Base-by-base conservation (phyloP, 1,140 invertebrate genomes). In the Hydropsyche tenuis region DNA sequence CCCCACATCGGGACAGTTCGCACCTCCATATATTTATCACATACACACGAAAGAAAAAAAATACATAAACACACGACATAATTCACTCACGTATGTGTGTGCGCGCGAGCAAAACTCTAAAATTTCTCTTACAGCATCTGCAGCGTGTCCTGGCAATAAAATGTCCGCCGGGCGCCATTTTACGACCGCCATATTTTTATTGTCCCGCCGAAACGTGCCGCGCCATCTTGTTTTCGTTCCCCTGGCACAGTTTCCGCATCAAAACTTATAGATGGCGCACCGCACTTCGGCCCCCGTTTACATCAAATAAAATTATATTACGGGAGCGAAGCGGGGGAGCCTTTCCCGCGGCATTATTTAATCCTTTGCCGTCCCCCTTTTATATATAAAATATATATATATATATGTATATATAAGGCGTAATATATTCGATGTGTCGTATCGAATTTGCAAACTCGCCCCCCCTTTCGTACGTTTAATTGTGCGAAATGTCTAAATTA, bases 161-260 rank as follows among this genome's bases (percentile, higher is more conserved):
- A 70, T 70, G 68, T 70, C 68, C 48, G 68, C 68, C 68, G 51
- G 48, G 68, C 68, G 68, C 68, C 68, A 70, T 70, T 70, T 70
- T 70, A 70, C 48, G 68, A 70, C 68, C 68, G 48, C 68, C 68
- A 70, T 70, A 70, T 70, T 70, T 70, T 70, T 70, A 70, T 70
- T 70, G 68, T 70, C 68, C 51, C 68, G 68, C 68, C 68, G 68
- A 70, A 70, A 70, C 68, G 51, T 60, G 51, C 46, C 45, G 46
- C 68, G 68, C 68, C 68, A 70, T 70, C 51, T 70, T 70, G 68
- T 70, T 70, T 70, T 70, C 45, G 48, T n/a, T 70, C 68, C 25
- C 51, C 46, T 42, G 68, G 51, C 68, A 70, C 68, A 70, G 45
- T 68, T 68, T 68, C 65, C 45, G 42, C 65, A 68, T 68, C 65